phyloP scores from a whole-genome alignment of 2,888 invertebrate genomes.

The Dryococelus australis region DNA sequence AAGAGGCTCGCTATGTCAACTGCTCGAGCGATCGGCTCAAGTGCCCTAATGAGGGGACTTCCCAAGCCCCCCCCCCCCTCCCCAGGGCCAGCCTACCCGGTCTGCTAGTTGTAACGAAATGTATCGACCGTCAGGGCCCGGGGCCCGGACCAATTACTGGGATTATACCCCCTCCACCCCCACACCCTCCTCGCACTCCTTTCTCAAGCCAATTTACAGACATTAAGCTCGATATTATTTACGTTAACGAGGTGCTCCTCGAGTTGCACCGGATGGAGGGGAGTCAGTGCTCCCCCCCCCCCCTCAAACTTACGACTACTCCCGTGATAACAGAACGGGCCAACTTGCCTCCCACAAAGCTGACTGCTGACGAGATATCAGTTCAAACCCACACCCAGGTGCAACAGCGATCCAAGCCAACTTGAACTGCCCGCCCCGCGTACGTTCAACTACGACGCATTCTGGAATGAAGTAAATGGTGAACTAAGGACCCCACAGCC shows the following conservation, averaged over 20 bases:
- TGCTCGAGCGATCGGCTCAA: constrained; percentile 9
- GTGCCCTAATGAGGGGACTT: neutral
- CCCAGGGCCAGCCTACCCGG: too few relatives aligned
- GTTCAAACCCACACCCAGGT: too few relatives aligned
- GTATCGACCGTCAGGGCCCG: constrained; percentile 2
- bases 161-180: too few relatives aligned
- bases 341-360: too few relatives aligned
- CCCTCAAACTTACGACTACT: neutral
- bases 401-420: too few relatives aligned
- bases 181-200: neutral
- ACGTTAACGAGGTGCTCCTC: constrained; percentile 3
- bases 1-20: neutral
- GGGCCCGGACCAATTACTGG: constrained; percentile 2
- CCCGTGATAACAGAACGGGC: neutral
- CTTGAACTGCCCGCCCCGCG: too few relatives aligned
- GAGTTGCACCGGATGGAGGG: constrained; percentile 9
- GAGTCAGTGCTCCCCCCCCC: neutral
- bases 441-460: too few relatives aligned
- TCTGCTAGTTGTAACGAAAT: neutral
- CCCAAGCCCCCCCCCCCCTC: neutral
- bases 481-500: too few relatives aligned
- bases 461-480: too few relatives aligned
- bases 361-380: too few relatives aligned
- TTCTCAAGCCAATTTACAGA: neutral
- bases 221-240: constrained; percentile 16